Base-by-base conservation (phyloP, 2,797 vertebrate genomes). In the Percopsis omiscomaycus region DNA sequence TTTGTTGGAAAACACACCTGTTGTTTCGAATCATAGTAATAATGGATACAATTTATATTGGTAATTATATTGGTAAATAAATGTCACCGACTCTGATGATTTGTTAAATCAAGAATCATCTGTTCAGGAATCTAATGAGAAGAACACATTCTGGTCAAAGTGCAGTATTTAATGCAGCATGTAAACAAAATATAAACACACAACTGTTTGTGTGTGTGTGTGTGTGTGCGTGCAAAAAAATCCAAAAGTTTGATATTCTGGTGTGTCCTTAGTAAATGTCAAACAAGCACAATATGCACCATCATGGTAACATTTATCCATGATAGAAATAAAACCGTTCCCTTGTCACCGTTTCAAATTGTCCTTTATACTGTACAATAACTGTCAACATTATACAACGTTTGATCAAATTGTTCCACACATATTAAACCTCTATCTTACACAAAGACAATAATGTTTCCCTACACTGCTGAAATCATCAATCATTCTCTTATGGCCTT, bases 241-340 rank as follows among this genome's bases (percentile, higher is more conserved):
- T 28, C 53, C 53, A 12, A 59, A 54, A 37, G 51, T 55, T 14
- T 14, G 10, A 30, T 57, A 74, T 61, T 42, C 45, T 13, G 29
- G 15, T 4, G 15, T 65, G 60, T 69, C 58, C 47, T 75, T 67
- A 71, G 56, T 13, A 80, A 77, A 79, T 80, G 68, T 70, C 68
- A 76, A 32, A 66, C 52, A 65, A 49, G 30, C 6, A 2, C n/a
- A 55, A 55, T 45, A 47, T 2, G 37, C 68, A 77, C 78, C 66
- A 73, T 61, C 64, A 75, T 73, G 53, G 62, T 48, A 79, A 69
- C 69, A 48, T 58, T 64, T 70, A 71, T 45, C 16, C 15, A 59
- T 61, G 74, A 79, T 60, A 68, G 61, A 61, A 73, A 77, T 64
- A 44, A 45, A 76, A 57, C 49, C 46, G 14, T 71, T 68, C 56